phyloP scores from a whole-genome alignment of 2,113 vertebrate genomes.

The Zingel zingel region DNA sequence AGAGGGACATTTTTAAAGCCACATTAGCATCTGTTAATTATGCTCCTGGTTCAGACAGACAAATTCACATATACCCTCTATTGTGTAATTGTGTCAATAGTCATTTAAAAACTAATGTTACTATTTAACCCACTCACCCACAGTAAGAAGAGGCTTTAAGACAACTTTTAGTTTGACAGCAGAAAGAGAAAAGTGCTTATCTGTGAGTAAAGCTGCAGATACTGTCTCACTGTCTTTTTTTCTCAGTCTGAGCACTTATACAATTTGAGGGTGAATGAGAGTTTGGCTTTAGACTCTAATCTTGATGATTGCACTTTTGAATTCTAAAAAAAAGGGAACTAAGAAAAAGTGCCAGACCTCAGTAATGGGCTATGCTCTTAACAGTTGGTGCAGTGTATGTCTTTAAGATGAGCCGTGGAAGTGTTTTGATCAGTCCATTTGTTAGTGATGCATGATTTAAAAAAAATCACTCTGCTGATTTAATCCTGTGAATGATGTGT shows the following conservation, averaged over 20 bases:
- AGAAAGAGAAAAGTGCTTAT: conserved; percentile 31
- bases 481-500: neutral
- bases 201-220: conserved; percentile 31
- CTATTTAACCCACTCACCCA: neutral
- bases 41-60: neutral
- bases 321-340: conserved; percentile 5
- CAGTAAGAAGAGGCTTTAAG: conserved; percentile 6
- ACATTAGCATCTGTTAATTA: neutral
- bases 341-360: conserved; percentile 25
- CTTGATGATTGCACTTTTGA: conserved; percentile 34
- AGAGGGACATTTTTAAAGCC: neutral
- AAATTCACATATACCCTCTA: neutral
- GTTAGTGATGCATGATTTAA: conserved; percentile 12
- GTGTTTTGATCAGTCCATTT: conserved; percentile 33
- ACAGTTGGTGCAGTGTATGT: neutral
- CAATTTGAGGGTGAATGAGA: conserved; percentile 32
- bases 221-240: neutral
- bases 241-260: conserved; percentile 15
- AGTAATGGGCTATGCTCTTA: neutral
- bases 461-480: neutral
- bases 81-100: neutral
- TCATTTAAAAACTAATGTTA: conserved; percentile 6
- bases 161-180: conserved; percentile 7
- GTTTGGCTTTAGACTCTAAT: conserved; percentile 32
- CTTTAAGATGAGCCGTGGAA: neutral